These are phyloP conservation scores for Panorpa germanica DNA, from an alignment of 2,888 invertebrate genomes.

Conservation along the genomic window DNA sequence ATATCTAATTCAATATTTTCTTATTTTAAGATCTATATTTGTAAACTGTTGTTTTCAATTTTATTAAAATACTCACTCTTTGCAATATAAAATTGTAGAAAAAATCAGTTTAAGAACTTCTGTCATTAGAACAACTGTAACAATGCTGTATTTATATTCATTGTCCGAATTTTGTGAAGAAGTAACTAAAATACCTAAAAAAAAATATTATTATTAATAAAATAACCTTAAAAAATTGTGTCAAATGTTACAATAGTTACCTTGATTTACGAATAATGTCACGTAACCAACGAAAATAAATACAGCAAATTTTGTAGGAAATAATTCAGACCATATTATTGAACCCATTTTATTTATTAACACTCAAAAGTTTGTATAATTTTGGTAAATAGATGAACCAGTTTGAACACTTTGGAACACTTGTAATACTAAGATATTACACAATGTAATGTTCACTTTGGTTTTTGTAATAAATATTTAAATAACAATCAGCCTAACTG, in stretches of 20 bases:
- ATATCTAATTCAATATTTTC: too few species aligned
- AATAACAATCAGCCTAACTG: too few species aligned
- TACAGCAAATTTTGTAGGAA: slow-evolving; percentile 66
- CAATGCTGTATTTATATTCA: slow-evolving; percentile 71
- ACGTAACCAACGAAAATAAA: slow-evolving; percentile 72
- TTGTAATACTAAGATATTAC: too few species aligned
- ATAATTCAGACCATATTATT: slow-evolving; percentile 43
- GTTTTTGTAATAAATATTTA: too few species aligned
- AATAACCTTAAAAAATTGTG: slow-evolving; percentile 5
- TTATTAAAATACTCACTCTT: slow-evolving; percentile 31
- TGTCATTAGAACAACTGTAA: slow-evolving; percentile 72
- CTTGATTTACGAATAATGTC: slow-evolving; percentile 80
- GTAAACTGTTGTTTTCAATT: background rate
- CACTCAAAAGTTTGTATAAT: too few species aligned
- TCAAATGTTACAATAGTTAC: slow-evolving; percentile 27
- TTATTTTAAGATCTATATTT: too few species aligned
- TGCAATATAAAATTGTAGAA: slow-evolving; percentile 50
- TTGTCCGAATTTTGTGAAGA: slow-evolving; percentile 70
- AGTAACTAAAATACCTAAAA: slow-evolving; percentile 75
- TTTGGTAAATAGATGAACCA: too few species aligned
- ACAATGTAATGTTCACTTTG: too few species aligned
- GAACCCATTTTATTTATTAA: too few species aligned
- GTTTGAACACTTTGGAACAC: too few species aligned
- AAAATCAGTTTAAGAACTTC: slow-evolving; percentile 69
- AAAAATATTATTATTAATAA: slow-evolving; percentile 10